These are phyloP conservation scores for Hippoglossus hippoglossus DNA, from an alignment of 2,797 vertebrate genomes.

Conservation along the genomic window DNA sequence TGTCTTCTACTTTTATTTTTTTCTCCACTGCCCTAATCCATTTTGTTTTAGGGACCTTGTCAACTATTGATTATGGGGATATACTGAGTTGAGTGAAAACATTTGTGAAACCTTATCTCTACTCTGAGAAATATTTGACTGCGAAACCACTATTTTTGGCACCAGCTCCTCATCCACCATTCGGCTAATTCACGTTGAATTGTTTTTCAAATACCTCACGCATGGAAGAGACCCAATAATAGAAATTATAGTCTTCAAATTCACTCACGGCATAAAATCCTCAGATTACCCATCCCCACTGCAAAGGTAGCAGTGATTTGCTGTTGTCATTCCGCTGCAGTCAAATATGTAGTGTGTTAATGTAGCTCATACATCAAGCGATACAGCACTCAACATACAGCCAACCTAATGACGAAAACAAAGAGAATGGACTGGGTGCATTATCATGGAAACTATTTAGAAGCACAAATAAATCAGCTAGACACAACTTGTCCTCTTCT, in stretches of 20 bases:
- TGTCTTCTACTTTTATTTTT: too few relatives aligned
- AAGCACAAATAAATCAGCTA: slow-evolving; percentile 39
- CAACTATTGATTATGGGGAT: too few relatives aligned
- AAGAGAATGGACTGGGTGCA: slow-evolving; percentile 41
- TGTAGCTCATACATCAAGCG: slow-evolving; percentile 55
- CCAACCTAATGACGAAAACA: slow-evolving; percentile 48
- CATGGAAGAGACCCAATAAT: too few relatives aligned
- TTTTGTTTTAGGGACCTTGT: too few relatives aligned
- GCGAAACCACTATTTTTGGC: background rate
- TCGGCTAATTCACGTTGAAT: background rate
- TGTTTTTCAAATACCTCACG: too few relatives aligned
- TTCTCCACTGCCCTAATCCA: too few relatives aligned
- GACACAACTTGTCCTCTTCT: slow-evolving; percentile 18
- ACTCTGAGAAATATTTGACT: background rate
- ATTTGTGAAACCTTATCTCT: background rate
- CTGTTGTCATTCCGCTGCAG: slow-evolving; percentile 32
- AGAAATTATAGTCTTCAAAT: background rate
- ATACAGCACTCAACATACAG: slow-evolving; percentile 48
- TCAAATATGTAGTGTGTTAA: slow-evolving; percentile 49
- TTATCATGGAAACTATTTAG: slow-evolving; percentile 34
- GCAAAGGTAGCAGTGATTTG: slow-evolving; percentile 14
- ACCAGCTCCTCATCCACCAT: background rate
- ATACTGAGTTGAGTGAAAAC: background rate
- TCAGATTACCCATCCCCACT: background rate
- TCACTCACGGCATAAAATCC: background rate